A percentile compares a stretch with the other conserved stretches of the same genome.
These are phyloP conservation scores for Furcifer pardalis DNA, from an alignment of 2,797 vertebrate genomes.

Conservation along the genomic window DNA sequence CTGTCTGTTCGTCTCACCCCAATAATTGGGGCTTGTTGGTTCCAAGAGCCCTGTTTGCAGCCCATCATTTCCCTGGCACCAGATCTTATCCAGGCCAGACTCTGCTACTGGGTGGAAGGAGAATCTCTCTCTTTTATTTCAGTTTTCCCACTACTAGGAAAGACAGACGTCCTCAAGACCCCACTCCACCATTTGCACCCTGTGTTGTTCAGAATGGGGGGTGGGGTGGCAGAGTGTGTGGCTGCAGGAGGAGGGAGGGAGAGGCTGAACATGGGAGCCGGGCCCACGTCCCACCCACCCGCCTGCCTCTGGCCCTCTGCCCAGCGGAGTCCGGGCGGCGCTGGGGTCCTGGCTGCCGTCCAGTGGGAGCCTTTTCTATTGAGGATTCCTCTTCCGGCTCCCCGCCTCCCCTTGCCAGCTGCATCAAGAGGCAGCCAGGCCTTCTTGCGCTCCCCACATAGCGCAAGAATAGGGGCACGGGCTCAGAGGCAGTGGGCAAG, in stretches of 20 bases:
- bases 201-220: fast-evolving
- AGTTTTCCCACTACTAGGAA: no score
- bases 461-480: neutral
- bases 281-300: neutral
- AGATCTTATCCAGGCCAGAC: neutral
- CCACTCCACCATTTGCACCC: no score
- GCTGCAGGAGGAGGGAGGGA: neutral
- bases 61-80: no score
- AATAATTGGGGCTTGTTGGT: neutral
- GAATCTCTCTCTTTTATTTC: no score
- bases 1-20: neutral
- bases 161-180: neutral
- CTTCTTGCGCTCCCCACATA: neutral
- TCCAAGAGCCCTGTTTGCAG: neutral
- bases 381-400: conserved; percentile 21
- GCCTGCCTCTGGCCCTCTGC: conserved; percentile 11
- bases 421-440: conserved; percentile 19
- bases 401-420: conserved; percentile 11
- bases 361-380: conserved; percentile 23
- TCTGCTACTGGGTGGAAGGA: no score
- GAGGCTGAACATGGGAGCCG: neutral
- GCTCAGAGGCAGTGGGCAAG: no score
- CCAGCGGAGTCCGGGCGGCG: neutral
- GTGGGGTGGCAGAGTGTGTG: fast-evolving
- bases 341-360: neutral